phyloP scores from a whole-genome alignment of 2,113 vertebrate species.

The Bothrops jararaca region DNA sequence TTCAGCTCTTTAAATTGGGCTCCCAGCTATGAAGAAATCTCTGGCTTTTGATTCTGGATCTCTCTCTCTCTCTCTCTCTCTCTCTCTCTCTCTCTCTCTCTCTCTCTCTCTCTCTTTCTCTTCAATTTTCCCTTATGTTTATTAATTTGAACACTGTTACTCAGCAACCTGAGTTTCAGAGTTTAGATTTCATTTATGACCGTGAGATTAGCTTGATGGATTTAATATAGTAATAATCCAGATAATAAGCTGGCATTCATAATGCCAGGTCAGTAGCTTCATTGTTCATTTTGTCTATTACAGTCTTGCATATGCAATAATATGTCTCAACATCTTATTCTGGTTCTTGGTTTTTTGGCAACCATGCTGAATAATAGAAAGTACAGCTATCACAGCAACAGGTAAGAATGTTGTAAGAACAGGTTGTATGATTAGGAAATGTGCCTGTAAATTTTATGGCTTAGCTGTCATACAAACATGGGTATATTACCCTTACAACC shows the following conservation, averaged over 20 bases:
- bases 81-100: too few relatives aligned
- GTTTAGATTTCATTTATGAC: not conserved
- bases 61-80: not conserved
- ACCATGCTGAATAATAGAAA: not conserved
- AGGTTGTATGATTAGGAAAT: not conserved
- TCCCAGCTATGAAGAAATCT: not conserved
- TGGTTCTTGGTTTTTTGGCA: not conserved
- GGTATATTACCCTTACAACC: not conserved
- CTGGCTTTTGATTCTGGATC: not conserved
- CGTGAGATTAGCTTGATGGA: not conserved
- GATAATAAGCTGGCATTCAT: not conserved
- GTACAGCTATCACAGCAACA: not conserved
- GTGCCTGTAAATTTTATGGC: not conserved
- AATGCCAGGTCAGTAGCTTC: not conserved
- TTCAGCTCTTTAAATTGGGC: not conserved
- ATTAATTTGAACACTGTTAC: not conserved
- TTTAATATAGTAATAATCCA: not conserved
- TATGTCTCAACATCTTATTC: accelerated
- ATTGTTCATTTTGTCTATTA: not conserved
- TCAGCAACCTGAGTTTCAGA: not conserved
- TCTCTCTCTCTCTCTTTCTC: not conserved
- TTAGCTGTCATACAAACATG: not conserved
- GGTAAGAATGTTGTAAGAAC: not conserved
- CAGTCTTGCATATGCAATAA: not conserved
- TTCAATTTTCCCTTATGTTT: not conserved